A percentile compares a stretch with the other conserved stretches of the same genome.
These are phyloP conservation scores for Cyrtonyx montezumae DNA, from an alignment of 2,113 vertebrate genomes.

Conservation along the genomic window DNA sequence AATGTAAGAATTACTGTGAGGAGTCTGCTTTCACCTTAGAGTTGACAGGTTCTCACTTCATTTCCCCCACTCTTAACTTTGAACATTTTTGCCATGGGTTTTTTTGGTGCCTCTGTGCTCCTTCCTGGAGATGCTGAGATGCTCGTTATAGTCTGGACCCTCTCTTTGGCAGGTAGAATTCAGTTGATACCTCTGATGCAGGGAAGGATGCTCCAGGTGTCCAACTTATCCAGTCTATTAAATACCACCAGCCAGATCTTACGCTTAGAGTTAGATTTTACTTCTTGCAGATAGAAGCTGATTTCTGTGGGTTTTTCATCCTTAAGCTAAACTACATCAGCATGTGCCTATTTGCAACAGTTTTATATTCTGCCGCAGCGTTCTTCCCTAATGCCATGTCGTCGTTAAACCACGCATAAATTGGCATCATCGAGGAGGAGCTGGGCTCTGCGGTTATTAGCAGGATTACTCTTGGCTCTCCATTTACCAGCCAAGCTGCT, in stretches of 20 bases:
- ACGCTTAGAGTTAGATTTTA: background rate
- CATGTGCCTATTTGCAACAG: background rate
- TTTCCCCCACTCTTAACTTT: background rate
- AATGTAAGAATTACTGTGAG: fast-evolving
- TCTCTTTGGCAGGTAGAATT: background rate
- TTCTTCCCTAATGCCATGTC: background rate
- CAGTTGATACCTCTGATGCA: background rate
- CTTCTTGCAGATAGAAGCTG: background rate
- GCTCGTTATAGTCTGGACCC: background rate
- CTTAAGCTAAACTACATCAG: background rate
- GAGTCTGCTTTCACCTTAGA: background rate
- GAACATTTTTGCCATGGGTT: fast-evolving
- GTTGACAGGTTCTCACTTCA: background rate
- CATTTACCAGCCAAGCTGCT: background rate
- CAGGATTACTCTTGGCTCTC: slow-evolving; percentile 32
- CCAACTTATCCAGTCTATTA: no score
- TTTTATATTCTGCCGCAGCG: background rate
- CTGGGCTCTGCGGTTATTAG: background rate
- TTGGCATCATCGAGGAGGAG: background rate
- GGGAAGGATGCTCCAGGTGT: background rate
- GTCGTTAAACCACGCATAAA: background rate
- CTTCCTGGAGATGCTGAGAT: background rate
- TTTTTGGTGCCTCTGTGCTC: background rate
- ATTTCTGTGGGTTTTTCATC: background rate
- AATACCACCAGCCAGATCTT: background rate